Percentiles rank a stretch among this genome's conserved stretches.
Conservation (phyloP, 2,888 invertebrate species). For the Ochropacha duplaris region DNA sequence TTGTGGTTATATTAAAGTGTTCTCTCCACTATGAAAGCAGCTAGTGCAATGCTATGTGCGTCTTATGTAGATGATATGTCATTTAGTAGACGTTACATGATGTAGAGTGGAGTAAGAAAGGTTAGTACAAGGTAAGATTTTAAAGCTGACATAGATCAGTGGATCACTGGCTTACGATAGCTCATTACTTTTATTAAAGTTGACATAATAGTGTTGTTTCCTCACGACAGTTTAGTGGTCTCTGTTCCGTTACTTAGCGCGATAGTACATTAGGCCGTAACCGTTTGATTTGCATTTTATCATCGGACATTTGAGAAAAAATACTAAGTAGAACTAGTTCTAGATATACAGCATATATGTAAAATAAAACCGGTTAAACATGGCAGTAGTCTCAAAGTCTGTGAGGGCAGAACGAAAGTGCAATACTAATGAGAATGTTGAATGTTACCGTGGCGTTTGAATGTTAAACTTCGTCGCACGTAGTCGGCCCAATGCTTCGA, state of each 20-base stretch:
- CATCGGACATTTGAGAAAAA: neutral
- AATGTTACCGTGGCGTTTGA: neutral
- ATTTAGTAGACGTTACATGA: neutral
- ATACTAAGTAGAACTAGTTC: neutral
- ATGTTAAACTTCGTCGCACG: neutral
- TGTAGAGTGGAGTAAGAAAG: neutral
- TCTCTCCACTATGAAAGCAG: neutral
- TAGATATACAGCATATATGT: neutral
- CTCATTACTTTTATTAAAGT: conserved; percentile 33
- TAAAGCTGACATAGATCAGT: neutral
- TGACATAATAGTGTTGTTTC: conserved; percentile 52
- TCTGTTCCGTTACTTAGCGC: conserved; percentile 44
- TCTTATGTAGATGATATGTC: conserved; percentile 10
- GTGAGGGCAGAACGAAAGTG: neutral
- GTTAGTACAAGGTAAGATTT: neutral
- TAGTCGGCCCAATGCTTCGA: neutral
- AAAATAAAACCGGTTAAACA: neutral
- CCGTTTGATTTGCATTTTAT: conserved; percentile 20
- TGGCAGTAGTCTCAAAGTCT: conserved; percentile 3
- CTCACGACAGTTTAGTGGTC: conserved; percentile 47
- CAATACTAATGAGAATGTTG: conserved; percentile 1
- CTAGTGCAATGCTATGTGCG: neutral
- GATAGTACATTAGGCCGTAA: conserved; percentile 38
- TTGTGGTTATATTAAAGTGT: conserved; percentile 30
- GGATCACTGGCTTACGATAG: conserved; percentile 7